phyloP scores from a whole-genome alignment of 1,140 invertebrate genomes.

The Theocolax elegans region DNA sequence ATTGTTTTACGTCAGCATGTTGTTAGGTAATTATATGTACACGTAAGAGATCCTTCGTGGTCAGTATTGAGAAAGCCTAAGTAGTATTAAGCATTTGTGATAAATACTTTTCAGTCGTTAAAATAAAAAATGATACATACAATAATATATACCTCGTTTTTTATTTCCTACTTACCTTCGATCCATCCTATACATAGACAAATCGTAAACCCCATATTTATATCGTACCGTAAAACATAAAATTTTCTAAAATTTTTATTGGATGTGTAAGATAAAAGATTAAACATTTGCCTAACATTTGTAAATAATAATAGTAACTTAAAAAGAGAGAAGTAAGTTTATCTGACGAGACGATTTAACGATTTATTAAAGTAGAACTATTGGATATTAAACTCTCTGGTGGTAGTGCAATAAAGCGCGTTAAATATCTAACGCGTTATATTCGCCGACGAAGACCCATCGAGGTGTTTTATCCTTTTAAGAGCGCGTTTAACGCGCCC shows the following conservation, averaged over 20 bases:
- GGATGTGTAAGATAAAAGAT: too few relatives aligned
- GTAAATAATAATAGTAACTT: too few relatives aligned
- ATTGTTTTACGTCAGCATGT: conserved; percentile 46
- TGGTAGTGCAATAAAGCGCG: conserved; percentile 1
- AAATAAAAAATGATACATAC: conserved; percentile 41
- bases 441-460: conserved; percentile 35
- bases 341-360: background rate
- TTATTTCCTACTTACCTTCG: background rate
- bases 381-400: background rate
- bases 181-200: too few relatives aligned
- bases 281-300: too few relatives aligned
- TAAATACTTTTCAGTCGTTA: conserved; percentile 52
- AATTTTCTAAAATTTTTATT: too few relatives aligned
- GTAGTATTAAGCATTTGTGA: conserved; percentile 59
- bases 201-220: too few relatives aligned
- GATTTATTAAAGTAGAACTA: conserved; percentile 4
- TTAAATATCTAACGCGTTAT: conserved; percentile 17
- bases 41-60: conserved; percentile 30
- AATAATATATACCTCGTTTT: background rate
- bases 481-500: conserved; percentile 60
- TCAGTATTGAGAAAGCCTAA: conserved; percentile 46
- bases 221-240: too few relatives aligned
- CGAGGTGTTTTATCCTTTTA: conserved; percentile 60
- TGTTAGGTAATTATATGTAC: conserved; percentile 35
- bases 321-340: too few relatives aligned